These are phyloP conservation scores for Phalacrocorax aristotelis DNA, from an alignment of 2,113 vertebrate species.

Conservation along the genomic window DNA sequence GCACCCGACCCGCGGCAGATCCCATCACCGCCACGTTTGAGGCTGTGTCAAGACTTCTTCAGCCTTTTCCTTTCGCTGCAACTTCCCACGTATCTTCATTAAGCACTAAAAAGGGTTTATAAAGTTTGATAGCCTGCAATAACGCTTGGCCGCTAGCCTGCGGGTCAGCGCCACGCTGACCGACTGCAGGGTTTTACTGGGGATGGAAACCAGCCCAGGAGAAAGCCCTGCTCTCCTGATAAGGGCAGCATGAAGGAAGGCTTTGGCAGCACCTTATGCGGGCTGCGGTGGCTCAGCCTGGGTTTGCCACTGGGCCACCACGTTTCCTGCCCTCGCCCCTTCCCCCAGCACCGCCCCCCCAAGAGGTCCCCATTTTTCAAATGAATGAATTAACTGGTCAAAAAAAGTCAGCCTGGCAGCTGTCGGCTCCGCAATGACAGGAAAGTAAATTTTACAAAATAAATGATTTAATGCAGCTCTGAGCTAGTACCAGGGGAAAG, in stretches of 20 bases:
- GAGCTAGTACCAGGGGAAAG: not conserved
- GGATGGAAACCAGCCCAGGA: not conserved
- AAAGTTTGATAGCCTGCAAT: not conserved
- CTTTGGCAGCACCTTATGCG: not conserved
- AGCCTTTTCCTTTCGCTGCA: not conserved
- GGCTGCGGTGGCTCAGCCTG: not conserved
- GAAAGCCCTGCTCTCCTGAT: not conserved
- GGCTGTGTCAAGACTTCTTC: not conserved
- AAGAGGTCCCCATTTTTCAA: not conserved
- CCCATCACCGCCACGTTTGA: not conserved
- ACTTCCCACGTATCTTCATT: fast-evolving
- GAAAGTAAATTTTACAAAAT: not conserved
- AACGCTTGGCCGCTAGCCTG: not conserved
- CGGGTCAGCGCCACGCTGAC: fast-evolving
- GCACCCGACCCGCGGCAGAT: not conserved
- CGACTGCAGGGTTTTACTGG: not conserved
- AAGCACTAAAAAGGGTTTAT: fast-evolving
- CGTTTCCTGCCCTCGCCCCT: not conserved
- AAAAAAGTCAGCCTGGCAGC: not conserved
- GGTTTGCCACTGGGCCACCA: not conserved
- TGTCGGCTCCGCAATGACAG: not conserved
- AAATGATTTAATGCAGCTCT: not conserved
- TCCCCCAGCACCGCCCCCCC: fast-evolving
- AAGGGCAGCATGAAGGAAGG: not conserved
- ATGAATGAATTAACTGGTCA: fast-evolving